phyloP scores from a whole-genome alignment of 2,888 invertebrate species.

The Boloria selene region DNA sequence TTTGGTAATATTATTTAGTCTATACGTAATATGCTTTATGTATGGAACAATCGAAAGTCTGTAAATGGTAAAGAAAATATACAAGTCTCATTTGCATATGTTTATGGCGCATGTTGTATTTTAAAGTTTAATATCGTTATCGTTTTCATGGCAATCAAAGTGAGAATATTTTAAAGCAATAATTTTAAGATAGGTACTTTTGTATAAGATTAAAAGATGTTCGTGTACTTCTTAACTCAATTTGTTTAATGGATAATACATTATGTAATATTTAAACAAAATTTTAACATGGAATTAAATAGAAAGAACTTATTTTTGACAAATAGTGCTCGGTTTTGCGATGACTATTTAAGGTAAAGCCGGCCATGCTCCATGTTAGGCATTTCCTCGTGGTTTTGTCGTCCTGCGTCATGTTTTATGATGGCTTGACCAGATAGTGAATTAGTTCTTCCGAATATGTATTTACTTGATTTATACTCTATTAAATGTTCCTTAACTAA shows the following conservation, averaged over 20 bases:
- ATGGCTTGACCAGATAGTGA: conserved; percentile 23
- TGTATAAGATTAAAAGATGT: too few species aligned
- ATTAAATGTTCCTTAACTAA: neutral
- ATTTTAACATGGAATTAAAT: conserved; percentile 6
- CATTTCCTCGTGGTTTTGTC: conserved; percentile 36
- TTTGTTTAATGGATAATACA: neutral
- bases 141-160: too few species aligned
- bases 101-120: too few species aligned
- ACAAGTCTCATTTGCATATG: too few species aligned
- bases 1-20: conserved; percentile 9
- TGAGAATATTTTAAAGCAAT: too few species aligned
- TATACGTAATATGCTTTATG: neutral
- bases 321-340: conserved; percentile 13
- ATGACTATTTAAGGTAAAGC: conserved; percentile 20
- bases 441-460: conserved; percentile 20
- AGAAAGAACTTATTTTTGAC: conserved; percentile 13
- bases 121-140: too few species aligned
- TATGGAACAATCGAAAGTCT: too few species aligned
- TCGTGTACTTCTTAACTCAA: too few species aligned
- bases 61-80: too few species aligned
- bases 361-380: conserved; percentile 32
- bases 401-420: conserved; percentile 27
- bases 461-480: conserved; percentile 5
- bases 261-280: neutral
- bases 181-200: too few species aligned